Percentiles rank a stretch among this genome's conserved stretches.
Evolutionary conservation across 1,140 invertebrate genomes (phyloP).

Genomic region (Caenorhabditis brenneri): DNA sequence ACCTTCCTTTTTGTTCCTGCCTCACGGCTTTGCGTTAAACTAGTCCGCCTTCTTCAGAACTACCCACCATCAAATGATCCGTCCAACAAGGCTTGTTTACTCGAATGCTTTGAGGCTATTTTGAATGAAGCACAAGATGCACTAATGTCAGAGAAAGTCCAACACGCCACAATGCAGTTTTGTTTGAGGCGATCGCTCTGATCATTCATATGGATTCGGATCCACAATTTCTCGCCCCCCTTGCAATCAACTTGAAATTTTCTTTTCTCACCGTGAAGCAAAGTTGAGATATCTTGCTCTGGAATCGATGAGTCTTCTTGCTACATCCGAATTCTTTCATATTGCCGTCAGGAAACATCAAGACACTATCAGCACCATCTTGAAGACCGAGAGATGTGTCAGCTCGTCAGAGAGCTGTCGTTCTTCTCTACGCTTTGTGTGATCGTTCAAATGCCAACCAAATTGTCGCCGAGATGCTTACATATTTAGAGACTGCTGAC

Average conservation of each 20-base stretch:
- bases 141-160: constrained; percentile 99
- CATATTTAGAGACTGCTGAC: constrained; percentile 97
- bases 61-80: constrained; percentile 84
- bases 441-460: constrained; percentile 98
- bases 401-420: constrained; percentile 86
- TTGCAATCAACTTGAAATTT: constrained; percentile 99
- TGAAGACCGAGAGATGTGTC: constrained; percentile 82
- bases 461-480: constrained; percentile 99
- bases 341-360: constrained; percentile 99
- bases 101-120: constrained; percentile 99
- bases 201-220: constrained; percentile 99
- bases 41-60: constrained; percentile 93
- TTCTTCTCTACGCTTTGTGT: constrained; percentile 99
- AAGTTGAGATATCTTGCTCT: constrained; percentile 94
- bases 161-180: constrained; percentile 98
- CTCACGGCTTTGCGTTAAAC: constrained; percentile 98
- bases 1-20: constrained; percentile 99
- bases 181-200: constrained; percentile 97
- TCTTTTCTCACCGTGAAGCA: constrained; percentile 96
- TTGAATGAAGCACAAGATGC: constrained; percentile 99
- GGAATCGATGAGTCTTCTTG: constrained; percentile 98
- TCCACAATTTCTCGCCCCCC: constrained; percentile 91
- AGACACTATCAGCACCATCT: constrained; percentile 96
- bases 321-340: constrained; percentile 98
- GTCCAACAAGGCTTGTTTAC: constrained; percentile 80